Conservation (phyloP, 2,888 invertebrate species). For the Thelaira solivaga region DNA sequence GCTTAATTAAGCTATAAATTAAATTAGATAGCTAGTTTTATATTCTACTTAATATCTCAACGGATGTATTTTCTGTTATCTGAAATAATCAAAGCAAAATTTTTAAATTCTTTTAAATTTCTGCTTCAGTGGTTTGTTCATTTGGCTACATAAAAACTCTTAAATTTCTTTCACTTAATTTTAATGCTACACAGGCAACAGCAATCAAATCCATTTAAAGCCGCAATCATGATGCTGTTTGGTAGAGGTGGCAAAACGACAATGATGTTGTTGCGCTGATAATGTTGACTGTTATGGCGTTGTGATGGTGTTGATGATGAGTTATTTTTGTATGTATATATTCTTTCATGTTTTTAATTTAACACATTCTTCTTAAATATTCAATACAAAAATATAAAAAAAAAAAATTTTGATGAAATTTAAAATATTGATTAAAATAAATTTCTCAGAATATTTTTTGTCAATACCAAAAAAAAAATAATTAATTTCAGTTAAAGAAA, state of each 20-base stretch:
- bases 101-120: background rate
- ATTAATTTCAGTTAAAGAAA: too few relatives aligned
- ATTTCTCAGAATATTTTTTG: too few relatives aligned
- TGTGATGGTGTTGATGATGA: slow-evolving; percentile 35
- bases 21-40: too few relatives aligned
- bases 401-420: too few relatives aligned
- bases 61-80: too few relatives aligned
- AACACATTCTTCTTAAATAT: background rate
- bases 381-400: background rate
- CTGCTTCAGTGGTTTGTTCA: background rate
- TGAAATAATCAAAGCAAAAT: too few relatives aligned
- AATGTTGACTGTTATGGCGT: slow-evolving; percentile 3
- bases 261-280: slow-evolving; percentile 11
- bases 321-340: slow-evolving; percentile 29
- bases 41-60: too few relatives aligned
- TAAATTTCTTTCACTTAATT: background rate
- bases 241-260: slow-evolving; percentile 8
- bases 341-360: slow-evolving; percentile 24
- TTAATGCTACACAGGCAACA: slow-evolving; percentile 24
- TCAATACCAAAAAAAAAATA: too few relatives aligned
- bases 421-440: too few relatives aligned
- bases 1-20: too few relatives aligned
- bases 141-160: slow-evolving; percentile 13
- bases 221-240: slow-evolving; percentile 35
- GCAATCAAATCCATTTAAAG: slow-evolving; percentile 56